Conservation (phyloP, 1,140 invertebrate genomes). For the Penaeus japonicus region DNA sequence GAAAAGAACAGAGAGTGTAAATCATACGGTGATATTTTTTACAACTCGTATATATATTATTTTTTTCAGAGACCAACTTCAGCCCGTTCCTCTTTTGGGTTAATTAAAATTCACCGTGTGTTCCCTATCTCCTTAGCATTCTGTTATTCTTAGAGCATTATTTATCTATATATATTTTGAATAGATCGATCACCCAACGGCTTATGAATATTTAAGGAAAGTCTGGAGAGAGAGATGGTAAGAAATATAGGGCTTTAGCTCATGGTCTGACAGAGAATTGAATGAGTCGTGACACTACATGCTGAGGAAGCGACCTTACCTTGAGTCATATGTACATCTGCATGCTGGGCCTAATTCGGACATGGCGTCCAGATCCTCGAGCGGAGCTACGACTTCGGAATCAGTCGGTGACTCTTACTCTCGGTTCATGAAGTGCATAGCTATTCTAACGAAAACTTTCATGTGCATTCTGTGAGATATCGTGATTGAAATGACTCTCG, state of each 20-base stretch:
- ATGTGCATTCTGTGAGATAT: too few species aligned
- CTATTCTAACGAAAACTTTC: too few species aligned
- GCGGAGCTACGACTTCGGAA: neutral
- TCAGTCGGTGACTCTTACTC: neutral
- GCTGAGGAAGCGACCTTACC: conserved; percentile 52
- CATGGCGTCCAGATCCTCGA: neutral
- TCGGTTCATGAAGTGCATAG: too few species aligned
- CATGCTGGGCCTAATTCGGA: conserved; percentile 56
- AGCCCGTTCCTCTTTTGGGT: too few species aligned
- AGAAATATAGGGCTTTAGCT: conserved; percentile 55
- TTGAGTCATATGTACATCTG: conserved; percentile 49
- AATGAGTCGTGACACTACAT: conserved; percentile 52
- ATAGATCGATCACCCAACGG: conserved; percentile 40
- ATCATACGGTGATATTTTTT: too few species aligned
- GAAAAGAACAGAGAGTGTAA: too few species aligned
- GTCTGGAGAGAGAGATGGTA: conserved; percentile 22
- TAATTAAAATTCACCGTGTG: conserved; percentile 28
- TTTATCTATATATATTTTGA: conserved; percentile 37
- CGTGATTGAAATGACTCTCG: too few species aligned
- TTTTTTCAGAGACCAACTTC: too few species aligned
- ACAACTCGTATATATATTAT: too few species aligned
- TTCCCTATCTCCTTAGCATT: neutral
- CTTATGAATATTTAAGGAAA: conserved; percentile 56
- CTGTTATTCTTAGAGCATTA: conserved; percentile 31
- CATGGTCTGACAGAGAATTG: conserved; percentile 51